phyloP scores from a whole-genome alignment of 1,140 invertebrate genomes.

The Microplitis demolitor region DNA sequence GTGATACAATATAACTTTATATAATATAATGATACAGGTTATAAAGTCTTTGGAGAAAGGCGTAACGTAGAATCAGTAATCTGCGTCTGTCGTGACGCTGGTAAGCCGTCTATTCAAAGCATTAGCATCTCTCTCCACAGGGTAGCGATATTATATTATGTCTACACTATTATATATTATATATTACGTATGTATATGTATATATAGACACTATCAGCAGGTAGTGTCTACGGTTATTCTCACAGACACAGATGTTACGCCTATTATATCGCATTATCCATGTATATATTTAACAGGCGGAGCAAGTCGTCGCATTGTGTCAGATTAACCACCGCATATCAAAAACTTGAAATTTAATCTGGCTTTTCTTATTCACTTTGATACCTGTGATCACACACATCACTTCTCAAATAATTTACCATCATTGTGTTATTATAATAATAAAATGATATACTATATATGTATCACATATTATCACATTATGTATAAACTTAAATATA shows the following conservation, averaged over 20 bases:
- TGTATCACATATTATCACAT: too few relatives aligned
- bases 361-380: too few relatives aligned
- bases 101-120: slow-evolving; percentile 18
- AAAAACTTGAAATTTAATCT: too few relatives aligned
- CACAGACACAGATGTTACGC: background rate
- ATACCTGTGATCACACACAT: too few relatives aligned
- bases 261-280: background rate
- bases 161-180: slow-evolving; percentile 1
- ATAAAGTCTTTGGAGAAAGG: background rate
- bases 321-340: background rate
- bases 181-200: background rate
- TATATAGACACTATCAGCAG: background rate
- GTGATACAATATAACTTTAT: too few relatives aligned
- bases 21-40: too few relatives aligned
- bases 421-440: too few relatives aligned
- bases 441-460: too few relatives aligned
- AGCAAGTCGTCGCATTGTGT: background rate
- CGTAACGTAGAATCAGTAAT: slow-evolving; percentile 11
- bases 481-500: too few relatives aligned
- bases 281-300: background rate
- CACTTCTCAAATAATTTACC: too few relatives aligned
- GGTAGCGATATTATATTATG: slow-evolving; percentile 26
- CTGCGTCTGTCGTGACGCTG: slow-evolving; percentile 28
- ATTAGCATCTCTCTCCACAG: slow-evolving; percentile 29
- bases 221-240: background rate